Conservation (phyloP, 2,113 vertebrate genomes). For the Addax nasomaculatus region DNA sequence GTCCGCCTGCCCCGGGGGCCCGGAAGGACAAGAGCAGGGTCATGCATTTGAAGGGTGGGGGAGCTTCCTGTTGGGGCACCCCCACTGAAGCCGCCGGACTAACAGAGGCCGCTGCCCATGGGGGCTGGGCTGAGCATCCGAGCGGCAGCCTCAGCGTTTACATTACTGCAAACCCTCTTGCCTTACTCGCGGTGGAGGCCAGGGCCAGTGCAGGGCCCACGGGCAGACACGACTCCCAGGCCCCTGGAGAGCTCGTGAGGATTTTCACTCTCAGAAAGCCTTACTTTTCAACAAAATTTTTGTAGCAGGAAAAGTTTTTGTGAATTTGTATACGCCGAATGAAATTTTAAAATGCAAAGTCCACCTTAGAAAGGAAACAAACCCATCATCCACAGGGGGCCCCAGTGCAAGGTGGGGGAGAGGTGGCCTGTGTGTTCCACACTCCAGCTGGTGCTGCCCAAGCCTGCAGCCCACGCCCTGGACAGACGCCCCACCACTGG, state of each 20-base stretch:
- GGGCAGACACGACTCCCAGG: background rate
- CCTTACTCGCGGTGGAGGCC: conserved; percentile 75
- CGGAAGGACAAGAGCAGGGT: background rate
- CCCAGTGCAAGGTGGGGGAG: background rate
- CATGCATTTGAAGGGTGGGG: background rate
- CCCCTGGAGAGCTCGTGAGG: background rate
- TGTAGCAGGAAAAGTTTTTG: conserved; percentile 75
- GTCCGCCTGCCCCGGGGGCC: fast-evolving
- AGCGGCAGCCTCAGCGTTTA: conserved; percentile 51
- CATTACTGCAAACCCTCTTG: conserved; percentile 76
- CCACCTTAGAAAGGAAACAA: background rate
- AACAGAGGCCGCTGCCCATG: background rate
- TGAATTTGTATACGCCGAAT: conserved; percentile 72
- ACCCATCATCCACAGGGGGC: background rate
- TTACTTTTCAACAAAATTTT: conserved; percentile 71
- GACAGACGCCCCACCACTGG: fast-evolving
- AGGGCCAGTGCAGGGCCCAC: conserved; percentile 55
- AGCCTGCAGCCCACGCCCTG: background rate
- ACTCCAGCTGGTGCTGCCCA: fast-evolving
- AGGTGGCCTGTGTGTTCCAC: fast-evolving
- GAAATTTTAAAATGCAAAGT: conserved; percentile 54
- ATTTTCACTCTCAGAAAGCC: conserved; percentile 76
- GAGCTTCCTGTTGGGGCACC: fast-evolving
- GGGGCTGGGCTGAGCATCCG: background rate
- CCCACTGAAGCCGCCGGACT: background rate